Evolutionary conservation across 2,113 vertebrate genomes (phyloP), one percentile per base, ranked within the genome.

Genomic region (Myocastor coypus): DNA sequence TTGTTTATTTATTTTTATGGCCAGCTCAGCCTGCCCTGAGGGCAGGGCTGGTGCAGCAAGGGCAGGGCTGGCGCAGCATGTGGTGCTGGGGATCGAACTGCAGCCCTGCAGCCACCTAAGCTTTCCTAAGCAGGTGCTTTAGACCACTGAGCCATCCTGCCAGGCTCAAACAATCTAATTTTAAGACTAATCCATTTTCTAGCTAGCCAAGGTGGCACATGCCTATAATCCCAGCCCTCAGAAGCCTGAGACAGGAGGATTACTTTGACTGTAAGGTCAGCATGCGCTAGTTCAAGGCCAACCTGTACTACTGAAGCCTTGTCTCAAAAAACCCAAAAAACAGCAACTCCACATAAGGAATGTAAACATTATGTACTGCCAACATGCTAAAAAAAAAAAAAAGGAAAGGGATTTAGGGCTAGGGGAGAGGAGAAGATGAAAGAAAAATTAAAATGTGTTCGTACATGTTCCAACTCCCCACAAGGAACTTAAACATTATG

Each of bases 101-200:
- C n/a, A n/a, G n/a, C n/a, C n/a, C n/a, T n/a, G n/a, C n/a, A n/a
- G n/a, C n/a, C n/a, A n/a, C n/a, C n/a, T n/a, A n/a, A n/a, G n/a
- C n/a, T n/a, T n/a, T n/a, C n/a, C n/a, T n/a, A n/a, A n/a, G n/a
- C n/a, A n/a, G n/a, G n/a, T n/a, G n/a, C n/a, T n/a, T n/a, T n/a
- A n/a, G n/a, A n/a, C n/a, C n/a, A n/a, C n/a, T n/a, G n/a, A n/a
- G n/a, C n/a, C n/a, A n/a, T n/a, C n/a, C n/a, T n/a, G n/a, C n/a
- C n/a, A n/a, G n/a, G n/a, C n/a, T n/a, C n/a, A n/a, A 88, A 95
- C 63, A 30, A 92, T n/a, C 68, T 94, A 20, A 68, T 52, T 95
- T 94, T 30, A 90, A 91, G 84, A 93, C 68, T 46, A 80, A 42
- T 59, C 5, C 40, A 71, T 20, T 86, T 80, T 92, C 46, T 30